A percentile compares a stretch with the other conserved stretches of the same genome.
These are phyloP conservation scores for Arremon brunneinucha DNA, from an alignment of 2,797 vertebrate species.

Conservation along the genomic window DNA sequence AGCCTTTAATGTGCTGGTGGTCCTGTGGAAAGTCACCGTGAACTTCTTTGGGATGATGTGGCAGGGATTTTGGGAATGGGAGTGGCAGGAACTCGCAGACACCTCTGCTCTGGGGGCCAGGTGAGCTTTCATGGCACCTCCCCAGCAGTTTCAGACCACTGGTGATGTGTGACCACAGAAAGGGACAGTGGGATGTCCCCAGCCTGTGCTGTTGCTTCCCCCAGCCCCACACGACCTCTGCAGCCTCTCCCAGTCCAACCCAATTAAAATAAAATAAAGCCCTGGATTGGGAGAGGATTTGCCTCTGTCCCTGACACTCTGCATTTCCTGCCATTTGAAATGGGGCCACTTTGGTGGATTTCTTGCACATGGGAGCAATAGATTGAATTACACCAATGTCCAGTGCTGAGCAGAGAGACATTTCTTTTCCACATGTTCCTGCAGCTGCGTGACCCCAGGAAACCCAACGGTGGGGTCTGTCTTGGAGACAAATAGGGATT, in stretches of 20 bases:
- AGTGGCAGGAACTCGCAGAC: not conserved
- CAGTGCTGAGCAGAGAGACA: constrained; percentile 39
- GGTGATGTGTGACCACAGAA: not conserved
- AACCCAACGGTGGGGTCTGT: constrained; percentile 65
- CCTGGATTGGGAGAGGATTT: not conserved
- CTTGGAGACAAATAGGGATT: constrained; percentile 59
- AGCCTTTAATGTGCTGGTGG: not conserved
- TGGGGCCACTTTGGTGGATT: constrained; percentile 52
- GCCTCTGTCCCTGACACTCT: not conserved
- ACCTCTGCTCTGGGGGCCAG: rapidly evolving
- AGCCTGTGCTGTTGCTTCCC: not conserved
- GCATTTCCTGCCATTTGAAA: constrained; percentile 9
- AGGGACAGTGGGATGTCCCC: not conserved
- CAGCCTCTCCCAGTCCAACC: not conserved
- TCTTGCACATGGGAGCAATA: constrained; percentile 68
- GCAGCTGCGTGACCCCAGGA: constrained; percentile 71
- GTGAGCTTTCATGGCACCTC: not conserved
- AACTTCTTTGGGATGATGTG: not conserved
- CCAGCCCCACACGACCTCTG: rapidly evolving
- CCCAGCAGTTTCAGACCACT: not conserved
- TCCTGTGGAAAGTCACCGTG: rapidly evolving
- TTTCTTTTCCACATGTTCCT: constrained; percentile 71
- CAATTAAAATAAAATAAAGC: not conserved
- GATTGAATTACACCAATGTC: constrained; percentile 66
- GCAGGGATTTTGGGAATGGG: not conserved